phyloP scores from a whole-genome alignment of 1,140 invertebrate genomes.

The Drosophila jambulina region DNA sequence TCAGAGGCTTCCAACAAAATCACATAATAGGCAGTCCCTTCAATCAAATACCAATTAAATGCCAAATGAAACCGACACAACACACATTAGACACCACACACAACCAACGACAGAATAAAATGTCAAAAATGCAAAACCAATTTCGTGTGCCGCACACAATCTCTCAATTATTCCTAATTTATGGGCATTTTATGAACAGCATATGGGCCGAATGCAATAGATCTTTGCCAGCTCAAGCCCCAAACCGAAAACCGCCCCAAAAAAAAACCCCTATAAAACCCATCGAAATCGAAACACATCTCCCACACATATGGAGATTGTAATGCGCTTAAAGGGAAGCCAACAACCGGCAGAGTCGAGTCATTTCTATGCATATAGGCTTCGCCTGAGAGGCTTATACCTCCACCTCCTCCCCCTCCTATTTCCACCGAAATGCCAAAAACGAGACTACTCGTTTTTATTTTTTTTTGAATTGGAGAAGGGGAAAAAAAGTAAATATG shows the following conservation, averaged over 20 bases:
- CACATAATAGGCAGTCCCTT: neutral
- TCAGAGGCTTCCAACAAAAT: neutral
- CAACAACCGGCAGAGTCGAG: slow-evolving; percentile 40
- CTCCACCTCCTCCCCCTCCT: neutral
- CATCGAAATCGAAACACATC: neutral
- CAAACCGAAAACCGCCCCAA: neutral
- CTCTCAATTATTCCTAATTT: slow-evolving; percentile 50
- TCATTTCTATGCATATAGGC: slow-evolving; percentile 53
- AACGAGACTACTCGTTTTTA: slow-evolving; percentile 9
- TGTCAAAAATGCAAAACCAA: slow-evolving; percentile 28
- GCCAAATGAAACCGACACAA: neutral
- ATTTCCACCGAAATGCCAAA: slow-evolving; percentile 11
- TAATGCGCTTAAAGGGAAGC: slow-evolving; percentile 67
- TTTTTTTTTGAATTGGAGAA: slow-evolving; percentile 1
- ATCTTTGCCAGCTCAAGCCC: slow-evolving; percentile 7
- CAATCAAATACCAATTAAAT: slow-evolving; percentile 20
- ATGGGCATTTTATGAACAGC: slow-evolving; percentile 40
- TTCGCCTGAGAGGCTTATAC: slow-evolving; percentile 20
- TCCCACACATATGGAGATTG: slow-evolving; percentile 30
- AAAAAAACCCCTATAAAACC: slow-evolving; percentile 4
- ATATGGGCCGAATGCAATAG: slow-evolving; percentile 25
- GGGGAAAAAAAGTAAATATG: slow-evolving; percentile 41
- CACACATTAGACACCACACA: neutral
- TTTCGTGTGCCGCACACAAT: slow-evolving; percentile 25
- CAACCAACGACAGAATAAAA: neutral